Evolutionary conservation across 2,888 invertebrate species (phyloP).

Genomic region (Notodonta ziczac): DNA sequence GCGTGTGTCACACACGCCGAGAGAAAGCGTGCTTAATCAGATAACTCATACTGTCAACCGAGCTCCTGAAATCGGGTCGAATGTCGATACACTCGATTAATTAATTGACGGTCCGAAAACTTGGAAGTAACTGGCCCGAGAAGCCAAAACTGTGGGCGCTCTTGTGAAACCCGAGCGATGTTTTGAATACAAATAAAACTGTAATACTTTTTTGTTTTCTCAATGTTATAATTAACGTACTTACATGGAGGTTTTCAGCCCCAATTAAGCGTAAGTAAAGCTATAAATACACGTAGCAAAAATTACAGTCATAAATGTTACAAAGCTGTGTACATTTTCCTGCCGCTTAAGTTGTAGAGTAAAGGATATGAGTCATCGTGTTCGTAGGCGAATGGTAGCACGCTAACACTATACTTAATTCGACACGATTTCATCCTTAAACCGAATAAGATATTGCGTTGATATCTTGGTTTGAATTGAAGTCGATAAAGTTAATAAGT

Average conservation of each 20-base stretch:
- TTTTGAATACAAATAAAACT: conserved; percentile 36
- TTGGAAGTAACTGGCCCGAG: conserved; percentile 74
- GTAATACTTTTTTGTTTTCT: conserved; percentile 27
- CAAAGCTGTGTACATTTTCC: neutral
- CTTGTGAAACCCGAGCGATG: conserved; percentile 63
- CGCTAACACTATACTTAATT: neutral
- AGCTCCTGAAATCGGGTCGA: conserved; percentile 84
- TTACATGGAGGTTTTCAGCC: conserved; percentile 3
- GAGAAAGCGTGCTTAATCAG: conserved; percentile 85
- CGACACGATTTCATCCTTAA: neutral
- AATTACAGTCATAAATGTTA: neutral
- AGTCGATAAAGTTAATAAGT: neutral
- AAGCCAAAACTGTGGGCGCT: conserved; percentile 63
- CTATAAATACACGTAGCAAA: neutral
- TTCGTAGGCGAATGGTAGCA: neutral
- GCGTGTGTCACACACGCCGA: conserved; percentile 68
- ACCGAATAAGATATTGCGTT: neutral
- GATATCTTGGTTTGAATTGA: neutral
- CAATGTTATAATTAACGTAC: conserved; percentile 13
- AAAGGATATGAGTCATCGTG: neutral
- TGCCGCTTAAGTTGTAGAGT: neutral
- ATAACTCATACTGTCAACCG: conserved; percentile 84
- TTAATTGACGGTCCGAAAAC: conserved; percentile 81
- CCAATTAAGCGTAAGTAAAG: neutral
- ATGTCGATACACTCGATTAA: conserved; percentile 84